Evolutionary conservation across 2,113 vertebrate genomes (phyloP).

Genomic region (Benitochromis conjunctus): DNA sequence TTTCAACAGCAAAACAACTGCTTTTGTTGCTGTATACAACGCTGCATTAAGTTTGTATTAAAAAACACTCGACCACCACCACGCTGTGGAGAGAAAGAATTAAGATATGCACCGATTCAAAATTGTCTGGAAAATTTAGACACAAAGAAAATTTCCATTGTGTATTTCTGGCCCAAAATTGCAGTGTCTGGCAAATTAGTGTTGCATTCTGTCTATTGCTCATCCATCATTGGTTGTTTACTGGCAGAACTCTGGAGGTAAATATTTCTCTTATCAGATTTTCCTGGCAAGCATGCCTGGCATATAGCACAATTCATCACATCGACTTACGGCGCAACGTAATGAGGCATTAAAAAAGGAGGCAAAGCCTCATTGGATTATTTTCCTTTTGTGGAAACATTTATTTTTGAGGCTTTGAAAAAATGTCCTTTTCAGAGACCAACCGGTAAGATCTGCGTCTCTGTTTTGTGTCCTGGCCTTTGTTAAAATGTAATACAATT

Average conservation of each 20-base stretch:
- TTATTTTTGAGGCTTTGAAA: constrained; percentile 16
- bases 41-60: neutral
- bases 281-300: constrained; percentile 33
- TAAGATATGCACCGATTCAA: neutral
- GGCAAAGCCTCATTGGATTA: constrained; percentile 44
- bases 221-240: constrained; percentile 51
- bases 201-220: constrained; percentile 24
- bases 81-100: neutral
- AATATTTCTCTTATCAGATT: constrained; percentile 66
- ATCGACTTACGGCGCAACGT: constrained; percentile 37
- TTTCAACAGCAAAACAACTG: constrained; percentile 17
- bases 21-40: neutral
- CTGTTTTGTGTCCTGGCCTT: constrained; percentile 33
- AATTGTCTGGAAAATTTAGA: neutral
- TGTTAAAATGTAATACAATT: constrained; percentile 28
- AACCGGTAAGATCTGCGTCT: neutral
- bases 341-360: constrained; percentile 54
- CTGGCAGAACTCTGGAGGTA: constrained; percentile 44
- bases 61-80: neutral
- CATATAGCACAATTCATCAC: constrained; percentile 49
- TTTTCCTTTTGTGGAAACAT: constrained; percentile 29
- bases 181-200: constrained; percentile 25
- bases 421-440: neutral
- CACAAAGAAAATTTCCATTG: neutral
- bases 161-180: neutral